phyloP scores from a whole-genome alignment of 92 coral and sea anemone genomes.

The Porites divaricata region DNA sequence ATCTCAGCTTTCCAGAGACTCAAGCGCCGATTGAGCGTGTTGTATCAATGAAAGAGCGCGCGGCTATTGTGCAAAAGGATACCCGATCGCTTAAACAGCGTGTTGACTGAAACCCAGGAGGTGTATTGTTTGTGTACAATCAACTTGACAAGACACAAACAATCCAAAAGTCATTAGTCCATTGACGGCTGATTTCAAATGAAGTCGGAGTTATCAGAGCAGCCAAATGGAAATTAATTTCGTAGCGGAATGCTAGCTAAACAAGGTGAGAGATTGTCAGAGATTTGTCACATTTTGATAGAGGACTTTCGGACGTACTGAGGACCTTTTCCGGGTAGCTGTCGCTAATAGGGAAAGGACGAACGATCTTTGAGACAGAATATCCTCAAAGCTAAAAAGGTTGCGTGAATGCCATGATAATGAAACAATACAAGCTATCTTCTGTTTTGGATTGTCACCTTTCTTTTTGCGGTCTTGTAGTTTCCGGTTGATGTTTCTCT shows the following conservation, averaged over 20 bases:
- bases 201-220: conserved; percentile 16
- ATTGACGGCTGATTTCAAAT: conserved; percentile 22
- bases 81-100: conserved; percentile 8
- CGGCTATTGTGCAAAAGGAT: conserved; percentile 18
- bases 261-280: not conserved
- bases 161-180: conserved; percentile 35
- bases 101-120: conserved; percentile 47
- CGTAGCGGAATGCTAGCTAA: not conserved
- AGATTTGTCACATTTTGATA: not conserved
- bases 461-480: not conserved
- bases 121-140: conserved; percentile 72
- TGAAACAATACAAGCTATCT: not conserved
- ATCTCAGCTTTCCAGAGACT: not conserved
- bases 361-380: too few relatives aligned
- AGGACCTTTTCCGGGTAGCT: too few relatives aligned
- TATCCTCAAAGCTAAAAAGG: not conserved
- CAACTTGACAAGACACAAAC: conserved; percentile 51
- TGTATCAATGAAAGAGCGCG: conserved; percentile 27
- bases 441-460: not conserved
- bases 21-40: conserved; percentile 3
- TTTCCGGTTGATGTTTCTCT: conserved; percentile 30
- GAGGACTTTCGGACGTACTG: not conserved
- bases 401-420: not conserved
- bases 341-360: too few relatives aligned
- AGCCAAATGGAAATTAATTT: conserved; percentile 8